Conservation (phyloP, 2,888 invertebrate species). For the Elmis aenea region DNA sequence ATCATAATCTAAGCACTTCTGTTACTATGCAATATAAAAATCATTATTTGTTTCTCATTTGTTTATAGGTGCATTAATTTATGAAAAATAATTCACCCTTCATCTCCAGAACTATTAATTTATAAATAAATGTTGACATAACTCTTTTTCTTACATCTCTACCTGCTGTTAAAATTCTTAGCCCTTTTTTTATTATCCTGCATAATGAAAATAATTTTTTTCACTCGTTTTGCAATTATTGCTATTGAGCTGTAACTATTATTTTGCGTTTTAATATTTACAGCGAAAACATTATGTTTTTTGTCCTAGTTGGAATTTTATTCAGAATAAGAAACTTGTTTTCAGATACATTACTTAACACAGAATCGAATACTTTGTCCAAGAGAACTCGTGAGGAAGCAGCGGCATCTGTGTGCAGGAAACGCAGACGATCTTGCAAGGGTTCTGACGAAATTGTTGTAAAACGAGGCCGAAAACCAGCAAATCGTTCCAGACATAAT, state of each 20-base stretch:
- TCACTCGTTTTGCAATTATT: too few relatives aligned
- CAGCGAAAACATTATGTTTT: background rate
- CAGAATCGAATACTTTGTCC: constrained; percentile 31
- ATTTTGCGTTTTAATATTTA: background rate
- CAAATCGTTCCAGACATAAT: constrained; percentile 50
- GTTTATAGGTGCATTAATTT: too few relatives aligned
- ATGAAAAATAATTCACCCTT: too few relatives aligned
- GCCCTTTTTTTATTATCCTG: background rate
- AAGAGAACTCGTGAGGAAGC: constrained; percentile 32
- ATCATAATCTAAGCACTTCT: too few relatives aligned
- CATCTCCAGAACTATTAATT: too few relatives aligned
- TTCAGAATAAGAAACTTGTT: constrained; percentile 11
- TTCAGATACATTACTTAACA: constrained; percentile 41
- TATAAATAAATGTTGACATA: too few relatives aligned
- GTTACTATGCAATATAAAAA: too few relatives aligned
- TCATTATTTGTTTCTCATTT: too few relatives aligned
- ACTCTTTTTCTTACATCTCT: too few relatives aligned
- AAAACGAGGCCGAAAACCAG: constrained; percentile 39
- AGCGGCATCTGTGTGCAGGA: constrained; percentile 36
- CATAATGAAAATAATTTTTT: too few relatives aligned
- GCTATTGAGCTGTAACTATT: too few relatives aligned
- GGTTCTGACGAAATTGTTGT: constrained; percentile 43
- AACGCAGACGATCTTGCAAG: constrained; percentile 40
- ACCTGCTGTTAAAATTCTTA: too few relatives aligned
- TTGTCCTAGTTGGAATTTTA: background rate